Evolutionary conservation across 2,113 vertebrate species (phyloP).

Genomic region (Acanthisitta chloris): DNA sequence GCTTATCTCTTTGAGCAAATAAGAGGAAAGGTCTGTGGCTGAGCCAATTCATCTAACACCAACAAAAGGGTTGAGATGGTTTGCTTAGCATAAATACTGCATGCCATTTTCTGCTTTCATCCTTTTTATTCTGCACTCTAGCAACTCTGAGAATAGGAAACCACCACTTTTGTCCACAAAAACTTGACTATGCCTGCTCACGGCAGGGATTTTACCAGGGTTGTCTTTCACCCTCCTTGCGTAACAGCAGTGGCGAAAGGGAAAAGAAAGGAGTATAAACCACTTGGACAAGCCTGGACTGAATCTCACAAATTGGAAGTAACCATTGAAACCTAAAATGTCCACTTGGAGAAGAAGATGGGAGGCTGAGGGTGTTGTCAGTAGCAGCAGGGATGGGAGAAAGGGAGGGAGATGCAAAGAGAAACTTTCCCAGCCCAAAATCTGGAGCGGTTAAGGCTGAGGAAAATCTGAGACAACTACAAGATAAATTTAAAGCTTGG

Average conservation of each 20-base stretch:
- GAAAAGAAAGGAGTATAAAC: neutral
- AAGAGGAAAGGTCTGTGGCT: neutral
- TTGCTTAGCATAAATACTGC: neutral
- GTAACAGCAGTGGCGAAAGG: neutral
- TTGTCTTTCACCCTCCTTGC: neutral
- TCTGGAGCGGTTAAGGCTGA: neutral
- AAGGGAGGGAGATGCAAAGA: neutral
- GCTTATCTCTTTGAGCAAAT: neutral
- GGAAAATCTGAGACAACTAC: neutral
- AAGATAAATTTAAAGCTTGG: neutral
- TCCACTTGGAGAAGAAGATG: neutral
- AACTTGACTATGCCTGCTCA: conserved; percentile 8
- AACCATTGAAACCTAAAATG: neutral
- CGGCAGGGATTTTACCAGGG: neutral
- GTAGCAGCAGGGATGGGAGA: neutral
- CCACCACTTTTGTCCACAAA: conserved; percentile 5
- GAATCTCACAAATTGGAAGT: neutral
- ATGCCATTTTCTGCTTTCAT: neutral
- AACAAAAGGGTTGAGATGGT: neutral
- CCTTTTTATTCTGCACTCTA: neutral
- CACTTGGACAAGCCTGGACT: neutral
- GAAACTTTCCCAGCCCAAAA: neutral
- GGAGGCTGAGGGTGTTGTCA: neutral
- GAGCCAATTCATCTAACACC: neutral
- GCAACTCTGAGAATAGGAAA: conserved; percentile 3